Percentiles rank a stretch among this genome's conserved stretches.
phyloP scores from a whole-genome alignment of 2,888 invertebrate genomes.

The Eupithecia subfuscata region DNA sequence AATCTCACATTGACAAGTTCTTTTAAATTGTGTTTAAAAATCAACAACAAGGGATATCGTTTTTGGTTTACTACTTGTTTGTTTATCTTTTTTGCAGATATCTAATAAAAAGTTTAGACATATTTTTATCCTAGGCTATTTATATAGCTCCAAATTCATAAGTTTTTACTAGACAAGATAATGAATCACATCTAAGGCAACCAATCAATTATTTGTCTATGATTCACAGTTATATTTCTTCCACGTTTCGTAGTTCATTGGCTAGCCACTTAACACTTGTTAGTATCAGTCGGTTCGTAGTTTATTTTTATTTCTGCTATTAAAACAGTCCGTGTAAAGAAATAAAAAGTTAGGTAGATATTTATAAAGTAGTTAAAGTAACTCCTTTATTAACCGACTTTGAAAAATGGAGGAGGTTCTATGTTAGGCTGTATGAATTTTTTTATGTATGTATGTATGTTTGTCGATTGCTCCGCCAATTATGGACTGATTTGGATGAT shows the following conservation, averaged over 20 bases:
- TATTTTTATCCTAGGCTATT: not conserved
- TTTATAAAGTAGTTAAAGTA: not conserved
- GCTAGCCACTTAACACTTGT: not conserved
- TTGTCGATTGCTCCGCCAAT: too few species aligned
- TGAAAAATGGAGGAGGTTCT: too few species aligned
- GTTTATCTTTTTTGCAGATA: too few species aligned
- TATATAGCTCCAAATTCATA: not conserved
- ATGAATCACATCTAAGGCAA: not conserved
- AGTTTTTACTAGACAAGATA: not conserved
- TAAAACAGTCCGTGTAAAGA: not conserved
- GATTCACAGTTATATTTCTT: not conserved
- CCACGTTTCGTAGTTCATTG: not conserved
- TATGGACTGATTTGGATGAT: too few species aligned
- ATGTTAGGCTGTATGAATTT: too few species aligned
- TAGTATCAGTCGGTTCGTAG: not conserved
- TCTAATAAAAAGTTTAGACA: too few species aligned
- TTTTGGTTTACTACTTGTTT: too few species aligned
- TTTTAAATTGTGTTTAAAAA: too few species aligned
- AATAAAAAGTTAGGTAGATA: not conserved
- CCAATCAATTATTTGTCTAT: conserved; percentile 1
- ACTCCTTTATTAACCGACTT: too few species aligned
- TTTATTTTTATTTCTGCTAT: not conserved
- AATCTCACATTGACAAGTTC: too few species aligned
- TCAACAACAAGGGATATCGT: too few species aligned
- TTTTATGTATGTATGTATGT: too few species aligned